Evolutionary conservation across 2,888 invertebrate genomes (phyloP).

Genomic region (Trachelus iudaicus): DNA sequence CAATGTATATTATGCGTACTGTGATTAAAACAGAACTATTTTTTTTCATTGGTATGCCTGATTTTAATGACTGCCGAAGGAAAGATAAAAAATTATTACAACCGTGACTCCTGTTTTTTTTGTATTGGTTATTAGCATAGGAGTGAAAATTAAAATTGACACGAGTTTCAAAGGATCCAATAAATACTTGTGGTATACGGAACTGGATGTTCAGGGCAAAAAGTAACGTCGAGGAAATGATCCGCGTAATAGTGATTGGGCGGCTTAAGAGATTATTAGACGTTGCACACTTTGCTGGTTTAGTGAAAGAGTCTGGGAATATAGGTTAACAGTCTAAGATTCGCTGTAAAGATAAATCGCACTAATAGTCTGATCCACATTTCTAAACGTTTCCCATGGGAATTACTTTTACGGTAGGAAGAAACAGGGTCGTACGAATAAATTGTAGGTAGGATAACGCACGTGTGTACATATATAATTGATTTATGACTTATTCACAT

Average conservation of each 20-base stretch:
- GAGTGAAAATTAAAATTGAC: neutral
- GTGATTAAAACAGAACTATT: neutral
- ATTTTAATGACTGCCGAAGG: neutral
- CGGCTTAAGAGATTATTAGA: neutral
- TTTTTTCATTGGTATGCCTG: neutral
- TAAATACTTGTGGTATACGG: neutral
- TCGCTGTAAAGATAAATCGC: neutral
- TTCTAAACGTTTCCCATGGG: neutral
- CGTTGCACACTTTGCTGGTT: neutral
- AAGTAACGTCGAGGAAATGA: neutral
- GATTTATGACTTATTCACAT: neutral
- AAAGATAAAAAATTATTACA: neutral
- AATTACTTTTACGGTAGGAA: neutral
- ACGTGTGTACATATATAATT: neutral
- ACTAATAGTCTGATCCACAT: neutral
- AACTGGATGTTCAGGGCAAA: neutral
- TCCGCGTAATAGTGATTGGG: neutral
- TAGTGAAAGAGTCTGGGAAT: neutral
- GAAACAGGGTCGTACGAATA: neutral
- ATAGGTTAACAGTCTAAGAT: conserved; percentile 3
- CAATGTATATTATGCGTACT: neutral
- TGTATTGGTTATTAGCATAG: neutral
- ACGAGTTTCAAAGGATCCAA: neutral
- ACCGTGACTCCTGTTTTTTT: neutral
- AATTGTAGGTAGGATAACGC: neutral